Base-by-base conservation (phyloP, 2,113 vertebrate genomes). In the Heliornis fulica region DNA sequence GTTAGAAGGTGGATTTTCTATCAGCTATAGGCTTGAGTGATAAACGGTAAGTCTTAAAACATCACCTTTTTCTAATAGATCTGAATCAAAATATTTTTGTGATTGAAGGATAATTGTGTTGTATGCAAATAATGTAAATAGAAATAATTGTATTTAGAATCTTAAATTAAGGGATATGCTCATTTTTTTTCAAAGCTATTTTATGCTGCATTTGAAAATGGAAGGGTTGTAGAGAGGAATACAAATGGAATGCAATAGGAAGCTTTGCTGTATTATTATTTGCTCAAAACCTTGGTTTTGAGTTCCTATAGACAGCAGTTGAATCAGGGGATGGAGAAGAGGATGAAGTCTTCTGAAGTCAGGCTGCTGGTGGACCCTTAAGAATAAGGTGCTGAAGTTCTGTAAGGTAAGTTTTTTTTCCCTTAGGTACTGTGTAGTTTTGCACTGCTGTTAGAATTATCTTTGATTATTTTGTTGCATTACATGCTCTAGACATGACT, bases 371-470 rank as follows among this genome's bases (percentile, higher is more conserved):
- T 41, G 41, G 10, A 36, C 28, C 13, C 19, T 75, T 21, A 38
- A 71, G 43, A 66, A 46, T 31, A 56, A 53, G 65, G 15, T 29
- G 64, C 34, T 65, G 25, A n/a, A 53, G 23, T 74, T 81, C 45
- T 78, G 1, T 4, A 61, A 74, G 50, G 66, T 94, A 64, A 21
- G 50, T 21, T 15, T 17, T 83, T 32, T 65, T 69, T 68, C 25
- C 50, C 29, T 26, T 54, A 34, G 0, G 0, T 64, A 29, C 50
- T 51, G 1, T 36, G 5, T n/a, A 63, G 36, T 60, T 87, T 40
- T 82, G 26, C 34, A 31, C 21, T 38, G 38, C 15, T 74, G 34
- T 86, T 75, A 10, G 32, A 77, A 51, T 70, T 89, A n/a, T 28
- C 26, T 48, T 18, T 40, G 14, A 28, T 78, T 0, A 0, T 57